Base-by-base conservation (phyloP, 2,113 vertebrate species). In the Phalacrocorax carbo region DNA sequence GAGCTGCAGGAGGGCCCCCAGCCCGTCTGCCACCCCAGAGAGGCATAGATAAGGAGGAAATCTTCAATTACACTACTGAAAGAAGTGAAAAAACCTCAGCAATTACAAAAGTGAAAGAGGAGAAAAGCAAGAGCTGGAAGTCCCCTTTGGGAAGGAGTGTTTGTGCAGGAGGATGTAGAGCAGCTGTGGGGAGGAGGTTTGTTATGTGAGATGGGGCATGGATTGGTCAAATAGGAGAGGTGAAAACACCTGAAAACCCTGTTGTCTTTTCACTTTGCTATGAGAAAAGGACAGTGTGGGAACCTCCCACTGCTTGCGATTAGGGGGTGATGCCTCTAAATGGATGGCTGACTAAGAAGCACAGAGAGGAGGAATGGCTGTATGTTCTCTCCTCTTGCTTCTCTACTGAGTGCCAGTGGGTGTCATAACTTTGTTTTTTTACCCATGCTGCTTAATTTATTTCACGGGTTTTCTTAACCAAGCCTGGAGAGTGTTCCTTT, bases 1-100 rank as follows among this genome's bases (percentile, higher is more conserved):
- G 11, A 73, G 21, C 48, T 73, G 68, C 27, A 57, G 49, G 26
- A 72, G 32, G 9, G 17, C 42, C 16, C 13, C 14, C 29, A 69
- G 46, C 34, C 22, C 73, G 22, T 77, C 32, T 52, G 54, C 23
- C 23, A 36, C 14, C 52, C 42, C 0, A 0, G 27, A 58, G 21
- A 82, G 29, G 15, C 30, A 70, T 14, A 49, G 34, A 48, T 16
- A 66, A 85, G 51, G 27, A 85, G n/a, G 22, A 84, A 73, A 69
- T 26, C 25, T 71, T 88, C 29, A 68, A 42, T 49, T 55, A 40
- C 29, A 38, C 6, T 27, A 25, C 14, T 19, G 38, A 68, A 88
- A 91, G 25, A 80, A 73, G 18, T 62, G 29, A 12, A 54, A 69
- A 58, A 5, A 7, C 5, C 7, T 10, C 29, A 26, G 26, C n/a